These are phyloP conservation scores for Labeo rohita DNA, from an alignment of 2,113 vertebrate genomes.

Conservation along the genomic window DNA sequence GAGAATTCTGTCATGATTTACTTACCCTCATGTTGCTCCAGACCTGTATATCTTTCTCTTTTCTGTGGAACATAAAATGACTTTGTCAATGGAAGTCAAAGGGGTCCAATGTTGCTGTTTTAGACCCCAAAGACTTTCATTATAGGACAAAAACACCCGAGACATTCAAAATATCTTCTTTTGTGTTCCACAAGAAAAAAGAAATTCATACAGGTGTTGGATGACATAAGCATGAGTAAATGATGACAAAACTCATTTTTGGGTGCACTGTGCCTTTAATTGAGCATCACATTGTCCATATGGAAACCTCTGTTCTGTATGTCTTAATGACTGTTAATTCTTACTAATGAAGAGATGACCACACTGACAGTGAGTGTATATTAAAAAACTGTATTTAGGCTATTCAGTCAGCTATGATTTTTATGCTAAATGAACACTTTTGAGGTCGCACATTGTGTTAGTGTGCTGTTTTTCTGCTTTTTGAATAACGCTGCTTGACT, in stretches of 20 bases:
- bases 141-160: background rate
- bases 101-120: background rate
- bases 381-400: constrained; percentile 11
- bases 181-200: background rate
- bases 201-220: background rate
- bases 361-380: background rate
- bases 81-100: background rate
- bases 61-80: background rate
- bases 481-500: constrained; percentile 37
- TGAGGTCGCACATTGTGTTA: constrained; percentile 33
- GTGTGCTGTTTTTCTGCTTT: constrained; percentile 21
- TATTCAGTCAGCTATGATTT: background rate
- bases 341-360: background rate
- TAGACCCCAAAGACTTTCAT: background rate
- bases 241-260: background rate
- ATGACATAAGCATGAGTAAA: background rate
- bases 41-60: background rate
- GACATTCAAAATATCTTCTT: background rate
- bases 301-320: background rate
- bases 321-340: background rate
- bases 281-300: background rate
- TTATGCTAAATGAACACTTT: background rate
- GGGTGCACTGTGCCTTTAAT: background rate
- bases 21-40: background rate
- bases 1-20: background rate